These are phyloP conservation scores for Shinisaurus crocodilurus DNA, from an alignment of 2,113 vertebrate species.

Conservation along the genomic window DNA sequence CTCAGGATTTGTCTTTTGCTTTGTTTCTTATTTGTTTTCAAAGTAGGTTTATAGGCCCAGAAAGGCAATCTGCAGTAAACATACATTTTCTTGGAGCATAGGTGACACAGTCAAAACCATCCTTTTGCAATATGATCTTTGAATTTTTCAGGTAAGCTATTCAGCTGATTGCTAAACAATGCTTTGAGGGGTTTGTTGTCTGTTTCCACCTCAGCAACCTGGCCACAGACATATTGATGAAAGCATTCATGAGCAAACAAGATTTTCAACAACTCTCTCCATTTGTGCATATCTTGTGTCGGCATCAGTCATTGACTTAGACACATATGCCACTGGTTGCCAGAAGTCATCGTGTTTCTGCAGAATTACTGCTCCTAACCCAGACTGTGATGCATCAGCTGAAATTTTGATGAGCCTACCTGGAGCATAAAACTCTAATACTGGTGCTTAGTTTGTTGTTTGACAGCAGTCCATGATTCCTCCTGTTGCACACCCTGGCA, in stretches of 20 bases:
- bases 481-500: background rate
- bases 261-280: background rate
- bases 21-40: background rate
- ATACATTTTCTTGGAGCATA: background rate
- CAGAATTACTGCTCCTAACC: constrained; percentile 13
- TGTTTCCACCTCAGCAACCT: background rate
- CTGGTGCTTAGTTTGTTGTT: background rate
- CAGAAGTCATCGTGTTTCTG: background rate
- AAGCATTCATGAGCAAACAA: background rate
- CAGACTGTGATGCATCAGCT: constrained; percentile 13
- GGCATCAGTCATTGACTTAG: constrained; percentile 11
- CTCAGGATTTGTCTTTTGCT: background rate
- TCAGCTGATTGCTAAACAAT: background rate
- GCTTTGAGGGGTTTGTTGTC: background rate
- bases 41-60: background rate
- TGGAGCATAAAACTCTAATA: constrained; percentile 20
- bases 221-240: background rate
- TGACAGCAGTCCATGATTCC: constrained; percentile 17
- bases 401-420: constrained; percentile 30
- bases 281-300: background rate
- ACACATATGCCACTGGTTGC: background rate
- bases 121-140: background rate
- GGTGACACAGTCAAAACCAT: background rate
- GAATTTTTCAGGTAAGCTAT: background rate
- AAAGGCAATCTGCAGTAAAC: background rate